Conservation (phyloP, 92 coral and sea anemone species). For the Isaurus tuberculatus region DNA sequence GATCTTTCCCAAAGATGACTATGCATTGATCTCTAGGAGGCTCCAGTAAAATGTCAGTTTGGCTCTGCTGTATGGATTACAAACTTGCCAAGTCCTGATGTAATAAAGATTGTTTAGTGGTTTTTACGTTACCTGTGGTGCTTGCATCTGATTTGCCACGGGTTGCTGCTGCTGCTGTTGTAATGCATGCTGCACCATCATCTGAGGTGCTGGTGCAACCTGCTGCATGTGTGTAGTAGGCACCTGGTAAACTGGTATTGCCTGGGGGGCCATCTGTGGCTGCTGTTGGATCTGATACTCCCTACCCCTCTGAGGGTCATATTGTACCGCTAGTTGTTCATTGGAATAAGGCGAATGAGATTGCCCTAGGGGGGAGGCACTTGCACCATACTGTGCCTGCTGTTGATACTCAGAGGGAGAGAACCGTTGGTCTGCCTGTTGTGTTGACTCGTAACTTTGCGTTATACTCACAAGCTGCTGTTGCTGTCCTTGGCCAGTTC, state of each 20-base stretch:
- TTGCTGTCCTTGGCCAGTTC: conserved; percentile 54
- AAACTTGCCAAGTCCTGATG: too few relatives aligned
- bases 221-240: conserved; percentile 81
- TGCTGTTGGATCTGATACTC: conserved; percentile 71
- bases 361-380: conserved; percentile 33
- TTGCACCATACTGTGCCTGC: conserved; percentile 41
- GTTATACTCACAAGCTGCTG: conserved; percentile 16
- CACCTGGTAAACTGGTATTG: conserved; percentile 80
- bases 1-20: too few relatives aligned
- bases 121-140: conserved; percentile 62
- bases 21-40: too few relatives aligned
- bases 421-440: conserved; percentile 34
- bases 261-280: conserved; percentile 61
- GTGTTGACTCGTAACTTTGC: conserved; percentile 37
- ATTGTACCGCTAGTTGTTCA: conserved; percentile 66
- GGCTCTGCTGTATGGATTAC: too few relatives aligned
- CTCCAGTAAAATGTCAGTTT: too few relatives aligned
- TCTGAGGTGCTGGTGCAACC: conserved; percentile 57
- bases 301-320: conserved; percentile 52
- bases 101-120: too few relatives aligned
- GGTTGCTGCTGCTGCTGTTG: conserved; percentile 72
- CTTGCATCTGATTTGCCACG: conserved; percentile 65
- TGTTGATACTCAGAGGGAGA: conserved; percentile 54
- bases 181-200: conserved; percentile 74
- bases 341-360: conserved; percentile 25